Conservation (phyloP, 1,140 invertebrate genomes). For the Nephila pilipes region DNA sequence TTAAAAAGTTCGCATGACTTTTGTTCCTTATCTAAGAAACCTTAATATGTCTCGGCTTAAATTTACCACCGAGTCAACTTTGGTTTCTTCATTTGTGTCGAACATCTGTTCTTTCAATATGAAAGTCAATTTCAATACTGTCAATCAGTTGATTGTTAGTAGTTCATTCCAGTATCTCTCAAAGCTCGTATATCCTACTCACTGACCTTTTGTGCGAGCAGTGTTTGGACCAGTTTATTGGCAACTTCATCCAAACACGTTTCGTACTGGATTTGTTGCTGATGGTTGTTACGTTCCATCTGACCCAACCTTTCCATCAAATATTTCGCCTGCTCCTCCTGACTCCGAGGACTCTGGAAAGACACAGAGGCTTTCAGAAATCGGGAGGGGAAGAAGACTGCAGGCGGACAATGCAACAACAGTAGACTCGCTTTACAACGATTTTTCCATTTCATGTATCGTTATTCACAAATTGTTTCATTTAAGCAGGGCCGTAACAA, state of each 20-base stretch:
- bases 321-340: slow-evolving; percentile 76
- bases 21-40: too few relatives aligned
- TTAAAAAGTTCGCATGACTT: too few relatives aligned
- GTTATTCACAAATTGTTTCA: neutral
- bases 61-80: too few relatives aligned
- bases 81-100: too few relatives aligned
- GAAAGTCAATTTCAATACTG: too few relatives aligned
- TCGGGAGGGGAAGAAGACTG: neutral
- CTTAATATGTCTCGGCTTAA: too few relatives aligned
- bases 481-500: neutral
- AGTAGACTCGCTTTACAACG: too few relatives aligned
- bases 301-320: slow-evolving; percentile 85
- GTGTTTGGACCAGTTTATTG: slow-evolving; percentile 89
- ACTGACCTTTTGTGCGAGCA: slow-evolving; percentile 90
- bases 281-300: slow-evolving; percentile 86
- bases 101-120: too few relatives aligned
- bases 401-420: too few relatives aligned
- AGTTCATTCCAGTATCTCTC: too few relatives aligned
- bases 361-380: neutral
- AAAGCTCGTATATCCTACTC: neutral
- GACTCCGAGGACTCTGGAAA: slow-evolving; percentile 78
- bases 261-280: slow-evolving; percentile 87
- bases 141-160: too few relatives aligned
- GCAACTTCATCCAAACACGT: slow-evolving; percentile 89
- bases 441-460: too few relatives aligned